phyloP scores from a whole-genome alignment of 2,113 vertebrate species.

The Tachysurus vachellii region DNA sequence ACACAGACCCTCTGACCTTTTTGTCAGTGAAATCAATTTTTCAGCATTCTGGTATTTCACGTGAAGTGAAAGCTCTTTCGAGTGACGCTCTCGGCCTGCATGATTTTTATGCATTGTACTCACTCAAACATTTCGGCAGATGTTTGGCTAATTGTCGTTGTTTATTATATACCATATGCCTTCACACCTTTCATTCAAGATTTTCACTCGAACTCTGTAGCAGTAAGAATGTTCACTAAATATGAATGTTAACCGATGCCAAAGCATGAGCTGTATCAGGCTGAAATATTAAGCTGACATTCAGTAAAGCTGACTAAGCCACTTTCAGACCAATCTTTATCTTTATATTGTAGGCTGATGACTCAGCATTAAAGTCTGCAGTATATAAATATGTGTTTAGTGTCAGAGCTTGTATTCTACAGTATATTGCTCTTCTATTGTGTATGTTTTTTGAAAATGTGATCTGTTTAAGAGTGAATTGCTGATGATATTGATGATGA shows the following conservation, averaged over 20 bases:
- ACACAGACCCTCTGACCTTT: neutral
- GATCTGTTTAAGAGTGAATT: neutral
- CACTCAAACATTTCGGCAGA: too few species aligned
- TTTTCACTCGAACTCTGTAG: neutral
- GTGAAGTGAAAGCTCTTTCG: neutral
- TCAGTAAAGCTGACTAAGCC: constrained; percentile 11
- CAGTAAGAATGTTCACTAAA: neutral
- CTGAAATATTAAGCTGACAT: constrained; percentile 11
- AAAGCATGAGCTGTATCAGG: neutral
- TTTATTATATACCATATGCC: neutral
- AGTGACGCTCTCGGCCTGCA: too few species aligned
- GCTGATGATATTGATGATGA: neutral
- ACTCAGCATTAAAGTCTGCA: constrained; percentile 7
- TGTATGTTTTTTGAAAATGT: neutral
- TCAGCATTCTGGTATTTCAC: neutral
- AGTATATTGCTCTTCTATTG: neutral
- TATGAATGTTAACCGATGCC: neutral
- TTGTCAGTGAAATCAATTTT: neutral
- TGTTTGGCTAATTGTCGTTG: neutral
- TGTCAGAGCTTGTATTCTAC: neutral
- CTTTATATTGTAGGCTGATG: neutral
- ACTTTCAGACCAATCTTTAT: constrained; percentile 13
- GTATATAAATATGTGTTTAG: neutral
- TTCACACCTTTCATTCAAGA: neutral
- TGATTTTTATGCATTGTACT: neutral